Evolutionary conservation across 2,888 invertebrate genomes (phyloP).

Genomic region (Watsonalla cultraria): DNA sequence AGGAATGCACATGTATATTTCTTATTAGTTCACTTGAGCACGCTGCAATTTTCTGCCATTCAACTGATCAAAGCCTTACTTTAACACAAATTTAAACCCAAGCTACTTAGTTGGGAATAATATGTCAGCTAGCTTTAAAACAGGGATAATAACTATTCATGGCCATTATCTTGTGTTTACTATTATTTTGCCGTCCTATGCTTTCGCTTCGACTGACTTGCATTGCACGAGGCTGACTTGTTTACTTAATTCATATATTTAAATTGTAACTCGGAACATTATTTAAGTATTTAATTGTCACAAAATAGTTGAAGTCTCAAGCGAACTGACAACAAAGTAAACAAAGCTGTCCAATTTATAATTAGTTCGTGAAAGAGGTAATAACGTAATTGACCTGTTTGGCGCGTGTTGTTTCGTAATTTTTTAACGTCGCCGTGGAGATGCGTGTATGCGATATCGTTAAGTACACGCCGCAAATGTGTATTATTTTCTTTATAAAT

Average conservation of each 20-base stretch:
- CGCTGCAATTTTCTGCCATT: no score
- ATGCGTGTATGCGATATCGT: conserved; percentile 3
- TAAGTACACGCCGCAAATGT: conserved; percentile 14
- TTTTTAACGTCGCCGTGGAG: conserved; percentile 18
- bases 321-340: conserved; percentile 34
- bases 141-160: no score
- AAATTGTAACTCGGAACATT: conserved; percentile 20
- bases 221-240: neutral
- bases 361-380: conserved; percentile 35
- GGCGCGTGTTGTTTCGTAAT: conserved; percentile 41
- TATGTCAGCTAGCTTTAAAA: no score
- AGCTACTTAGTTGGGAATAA: no score
- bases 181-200: neutral
- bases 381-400: conserved; percentile 41
- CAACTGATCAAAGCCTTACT: no score
- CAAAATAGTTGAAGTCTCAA: conserved; percentile 20
- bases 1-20: no score
- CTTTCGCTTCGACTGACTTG: neutral
- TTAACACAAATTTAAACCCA: no score
- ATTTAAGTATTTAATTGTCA: conserved; percentile 22
- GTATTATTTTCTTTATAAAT: conserved; percentile 21
- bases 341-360: conserved; percentile 38
- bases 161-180: no score
- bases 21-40: no score
- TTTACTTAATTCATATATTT: conserved; percentile 18